Percentiles rank a stretch among this genome's conserved stretches.
Evolutionary conservation across 2,113 vertebrate genomes (phyloP).

Genomic region (Plecotus auritus): DNA sequence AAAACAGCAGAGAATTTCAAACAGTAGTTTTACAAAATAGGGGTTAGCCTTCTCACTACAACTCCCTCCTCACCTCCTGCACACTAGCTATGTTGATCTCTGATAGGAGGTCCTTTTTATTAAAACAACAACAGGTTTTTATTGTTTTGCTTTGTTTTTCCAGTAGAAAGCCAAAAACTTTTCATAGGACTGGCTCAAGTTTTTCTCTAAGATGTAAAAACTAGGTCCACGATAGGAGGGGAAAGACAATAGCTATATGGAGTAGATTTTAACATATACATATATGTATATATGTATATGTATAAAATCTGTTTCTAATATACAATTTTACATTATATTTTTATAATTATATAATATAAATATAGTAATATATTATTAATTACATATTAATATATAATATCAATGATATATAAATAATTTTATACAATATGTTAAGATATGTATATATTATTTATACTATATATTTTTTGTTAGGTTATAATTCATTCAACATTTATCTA

Average conservation of each 20-base stretch:
- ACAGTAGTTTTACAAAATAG: no score
- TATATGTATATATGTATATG: background rate
- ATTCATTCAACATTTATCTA: background rate
- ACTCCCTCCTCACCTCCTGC: background rate
- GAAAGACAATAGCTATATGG: background rate
- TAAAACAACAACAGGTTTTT: fast-evolving
- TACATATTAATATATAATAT: no score
- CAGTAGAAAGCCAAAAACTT: background rate
- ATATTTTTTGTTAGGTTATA: background rate
- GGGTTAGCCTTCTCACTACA: background rate
- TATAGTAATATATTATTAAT: background rate
- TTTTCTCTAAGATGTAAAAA: background rate
- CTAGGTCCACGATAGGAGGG: background rate
- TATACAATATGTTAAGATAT: background rate
- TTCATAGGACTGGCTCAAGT: background rate
- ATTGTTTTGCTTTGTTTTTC: background rate
- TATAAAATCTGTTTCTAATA: background rate
- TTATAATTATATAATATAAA: background rate
- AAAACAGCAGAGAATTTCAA: no score
- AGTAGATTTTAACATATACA: background rate
- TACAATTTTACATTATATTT: background rate
- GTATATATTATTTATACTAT: background rate
- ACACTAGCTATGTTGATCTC: background rate
- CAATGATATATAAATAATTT: background rate
- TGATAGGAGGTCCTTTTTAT: background rate